Conservation (phyloP, 2,113 vertebrate species). For the Panthera leo region DNA sequence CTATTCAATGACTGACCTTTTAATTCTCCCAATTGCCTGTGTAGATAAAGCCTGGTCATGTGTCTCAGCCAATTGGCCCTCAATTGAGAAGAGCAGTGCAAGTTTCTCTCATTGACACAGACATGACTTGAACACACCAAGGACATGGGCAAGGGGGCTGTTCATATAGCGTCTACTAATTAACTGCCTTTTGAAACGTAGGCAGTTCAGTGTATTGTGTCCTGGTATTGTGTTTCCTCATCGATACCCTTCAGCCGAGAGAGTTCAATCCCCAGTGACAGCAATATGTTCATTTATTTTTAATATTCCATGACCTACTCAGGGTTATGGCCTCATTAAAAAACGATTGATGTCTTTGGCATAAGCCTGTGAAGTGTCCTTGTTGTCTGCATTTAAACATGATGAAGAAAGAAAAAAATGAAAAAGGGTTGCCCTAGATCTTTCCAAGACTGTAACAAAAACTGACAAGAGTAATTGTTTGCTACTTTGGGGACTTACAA, state of each 20-base stretch:
- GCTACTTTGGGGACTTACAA: slow-evolving; percentile 69
- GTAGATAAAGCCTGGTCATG: slow-evolving; percentile 66
- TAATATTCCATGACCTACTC: slow-evolving; percentile 78
- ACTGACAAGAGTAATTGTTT: slow-evolving; percentile 79
- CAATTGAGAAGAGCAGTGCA: slow-evolving; percentile 20
- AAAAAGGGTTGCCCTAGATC: slow-evolving; percentile 70
- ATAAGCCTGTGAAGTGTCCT: slow-evolving; percentile 62
- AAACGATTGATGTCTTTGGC: slow-evolving; percentile 74
- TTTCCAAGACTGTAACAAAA: slow-evolving; percentile 74
- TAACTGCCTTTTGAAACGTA: slow-evolving; percentile 66
- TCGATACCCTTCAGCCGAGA: slow-evolving; percentile 65
- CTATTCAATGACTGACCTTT: slow-evolving; percentile 72
- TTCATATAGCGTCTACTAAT: slow-evolving; percentile 61
- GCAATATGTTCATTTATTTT: slow-evolving; percentile 79
- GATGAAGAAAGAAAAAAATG: slow-evolving; percentile 38
- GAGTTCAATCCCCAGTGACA: slow-evolving; percentile 61
- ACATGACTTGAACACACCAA: slow-evolving; percentile 5
- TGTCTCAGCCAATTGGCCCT: slow-evolving; percentile 48
- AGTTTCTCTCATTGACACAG: slow-evolving; percentile 14
- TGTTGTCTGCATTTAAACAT: slow-evolving; percentile 73
- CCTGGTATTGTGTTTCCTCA: slow-evolving; percentile 72
- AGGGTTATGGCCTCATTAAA: slow-evolving; percentile 77
- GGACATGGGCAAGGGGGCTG: background rate
- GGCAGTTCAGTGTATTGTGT: slow-evolving; percentile 38
- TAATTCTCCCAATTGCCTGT: slow-evolving; percentile 69